Conservation (phyloP, 2,797 vertebrate genomes). For the Neostethus bicornis region DNA sequence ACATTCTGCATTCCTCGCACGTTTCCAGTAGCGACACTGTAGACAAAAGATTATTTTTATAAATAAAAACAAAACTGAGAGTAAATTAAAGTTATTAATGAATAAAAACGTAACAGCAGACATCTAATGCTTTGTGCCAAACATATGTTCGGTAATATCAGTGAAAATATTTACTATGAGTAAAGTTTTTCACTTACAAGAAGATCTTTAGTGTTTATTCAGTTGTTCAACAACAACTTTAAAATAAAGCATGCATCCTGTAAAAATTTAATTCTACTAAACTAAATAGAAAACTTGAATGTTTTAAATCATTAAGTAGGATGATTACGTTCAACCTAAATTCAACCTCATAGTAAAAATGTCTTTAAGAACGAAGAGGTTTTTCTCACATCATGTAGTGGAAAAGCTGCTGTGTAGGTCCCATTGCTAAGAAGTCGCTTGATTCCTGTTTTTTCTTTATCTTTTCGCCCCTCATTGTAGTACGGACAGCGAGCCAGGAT, state of each 20-base stretch:
- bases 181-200: background rate
- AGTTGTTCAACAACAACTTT: background rate
- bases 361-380: background rate
- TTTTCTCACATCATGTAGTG: conserved; percentile 88
- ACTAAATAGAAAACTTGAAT: conserved; percentile 5
- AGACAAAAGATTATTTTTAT: conserved; percentile 6
- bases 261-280: background rate
- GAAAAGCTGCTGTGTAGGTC: conserved; percentile 89
- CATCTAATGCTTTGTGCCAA: too few species aligned
- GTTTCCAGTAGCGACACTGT: conserved; percentile 93
- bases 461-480: conserved; percentile 84
- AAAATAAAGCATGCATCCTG: background rate
- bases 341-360: background rate
- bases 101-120: too few species aligned
- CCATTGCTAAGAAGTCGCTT: conserved; percentile 90
- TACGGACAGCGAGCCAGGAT: conserved; percentile 92
- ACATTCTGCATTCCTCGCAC: conserved; percentile 76
- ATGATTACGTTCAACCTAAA: conserved; percentile 1
- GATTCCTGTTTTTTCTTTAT: conserved; percentile 91
- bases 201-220: background rate
- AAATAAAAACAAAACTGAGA: background rate
- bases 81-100: background rate
- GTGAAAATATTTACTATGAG: too few species aligned
- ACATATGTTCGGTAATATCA: too few species aligned
- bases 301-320: conserved; percentile 2